These are phyloP conservation scores for Deroptyus accipitrinus DNA, from an alignment of 2,113 vertebrate species.

Conservation along the genomic window DNA sequence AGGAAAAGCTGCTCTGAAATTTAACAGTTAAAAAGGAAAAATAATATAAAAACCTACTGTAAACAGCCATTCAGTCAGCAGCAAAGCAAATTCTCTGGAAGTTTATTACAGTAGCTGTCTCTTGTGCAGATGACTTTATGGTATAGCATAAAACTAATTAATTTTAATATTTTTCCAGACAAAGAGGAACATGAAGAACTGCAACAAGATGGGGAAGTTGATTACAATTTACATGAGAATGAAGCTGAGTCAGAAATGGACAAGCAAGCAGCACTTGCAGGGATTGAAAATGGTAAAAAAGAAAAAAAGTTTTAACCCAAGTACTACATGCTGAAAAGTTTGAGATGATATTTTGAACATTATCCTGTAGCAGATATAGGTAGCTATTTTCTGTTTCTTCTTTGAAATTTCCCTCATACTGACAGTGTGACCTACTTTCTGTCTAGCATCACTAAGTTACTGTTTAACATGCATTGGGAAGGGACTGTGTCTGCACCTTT, in stretches of 20 bases:
- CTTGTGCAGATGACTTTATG: not conserved
- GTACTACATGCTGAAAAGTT: not conserved
- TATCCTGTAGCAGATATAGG: not conserved
- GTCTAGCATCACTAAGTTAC: not conserved
- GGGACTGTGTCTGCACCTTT: not conserved
- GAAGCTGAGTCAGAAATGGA: constrained; percentile 90
- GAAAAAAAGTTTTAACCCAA: not conserved
- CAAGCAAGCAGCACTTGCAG: constrained; percentile 86
- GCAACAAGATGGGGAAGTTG: constrained; percentile 69
- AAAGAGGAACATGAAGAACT: constrained; percentile 54
- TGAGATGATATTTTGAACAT: not conserved
- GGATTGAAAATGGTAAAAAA: constrained; percentile 68
- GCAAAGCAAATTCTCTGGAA: not conserved
- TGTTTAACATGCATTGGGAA: not conserved
- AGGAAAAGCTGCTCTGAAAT: not conserved
- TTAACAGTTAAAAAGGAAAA: not conserved
- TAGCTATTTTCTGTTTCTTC: not conserved
- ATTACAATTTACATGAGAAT: constrained; percentile 88
- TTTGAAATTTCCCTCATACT: not conserved
- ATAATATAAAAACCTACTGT: not conserved
- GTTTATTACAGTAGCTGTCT: not conserved
- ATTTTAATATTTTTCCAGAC: constrained; percentile 15
- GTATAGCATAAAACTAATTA: not conserved
- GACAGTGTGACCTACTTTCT: not conserved
- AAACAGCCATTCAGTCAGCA: not conserved